These are phyloP conservation scores for Stramonita haemastoma DNA, from an alignment of 2,888 invertebrate species.

Conservation along the genomic window DNA sequence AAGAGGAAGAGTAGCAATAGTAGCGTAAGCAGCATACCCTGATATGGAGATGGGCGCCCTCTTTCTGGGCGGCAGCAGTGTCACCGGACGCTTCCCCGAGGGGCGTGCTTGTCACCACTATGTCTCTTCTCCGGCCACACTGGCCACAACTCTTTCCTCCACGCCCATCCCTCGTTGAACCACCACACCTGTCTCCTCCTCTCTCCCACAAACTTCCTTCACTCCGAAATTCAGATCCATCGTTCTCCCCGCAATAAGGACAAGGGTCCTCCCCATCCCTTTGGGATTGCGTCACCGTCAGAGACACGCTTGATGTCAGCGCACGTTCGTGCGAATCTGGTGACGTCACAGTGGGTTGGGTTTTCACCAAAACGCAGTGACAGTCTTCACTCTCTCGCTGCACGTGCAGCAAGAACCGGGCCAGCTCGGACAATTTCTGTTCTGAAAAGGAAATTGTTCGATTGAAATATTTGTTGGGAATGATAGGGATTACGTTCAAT, in stretches of 20 bases:
- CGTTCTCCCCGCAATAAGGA: background rate
- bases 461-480: background rate
- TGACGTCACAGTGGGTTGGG: background rate
- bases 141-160: background rate
- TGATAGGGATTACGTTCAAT: too few species aligned
- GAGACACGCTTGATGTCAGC: background rate
- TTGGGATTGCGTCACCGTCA: background rate
- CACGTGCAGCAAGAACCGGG: slow-evolving; percentile 20
- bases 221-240: background rate
- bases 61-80: background rate
- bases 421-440: background rate
- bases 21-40: background rate
- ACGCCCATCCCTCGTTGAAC: background rate
- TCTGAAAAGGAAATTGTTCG: background rate
- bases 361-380: background rate
- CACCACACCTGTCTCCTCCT: background rate
- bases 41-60: background rate
- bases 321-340: background rate
- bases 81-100: background rate
- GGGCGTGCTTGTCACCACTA: background rate
- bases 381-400: slow-evolving; percentile 17
- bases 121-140: background rate
- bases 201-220: background rate
- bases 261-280: background rate
- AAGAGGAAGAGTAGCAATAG: too few species aligned